A percentile compares a stretch with the other conserved stretches of the same genome.
These are phyloP conservation scores for Gopherus evgoodei DNA, from an alignment of 2,113 vertebrate genomes.

Conservation along the genomic window DNA sequence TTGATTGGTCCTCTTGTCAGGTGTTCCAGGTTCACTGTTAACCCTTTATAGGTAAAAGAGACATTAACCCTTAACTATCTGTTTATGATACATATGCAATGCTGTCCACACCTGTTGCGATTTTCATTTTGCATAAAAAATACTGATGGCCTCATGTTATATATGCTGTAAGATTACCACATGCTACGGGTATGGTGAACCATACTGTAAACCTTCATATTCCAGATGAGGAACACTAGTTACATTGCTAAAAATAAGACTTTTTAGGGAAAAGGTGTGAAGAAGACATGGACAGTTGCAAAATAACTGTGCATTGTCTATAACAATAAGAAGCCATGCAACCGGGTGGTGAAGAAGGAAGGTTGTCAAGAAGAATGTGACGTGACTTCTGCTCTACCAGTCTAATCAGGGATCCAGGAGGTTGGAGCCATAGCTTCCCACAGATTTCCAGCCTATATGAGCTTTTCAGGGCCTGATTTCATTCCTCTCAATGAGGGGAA, in stretches of 20 bases:
- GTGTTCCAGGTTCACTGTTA: too few relatives aligned
- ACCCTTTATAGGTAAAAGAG: too few relatives aligned
- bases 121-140: neutral
- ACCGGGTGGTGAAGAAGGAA: neutral
- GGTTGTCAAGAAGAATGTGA: neutral
- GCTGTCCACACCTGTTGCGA: neutral
- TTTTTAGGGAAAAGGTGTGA: neutral
- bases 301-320: neutral
- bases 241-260: neutral
- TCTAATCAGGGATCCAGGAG: neutral
- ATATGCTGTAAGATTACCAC: neutral
- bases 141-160: neutral
- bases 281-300: neutral
- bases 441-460: neutral
- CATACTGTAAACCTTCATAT: neutral
- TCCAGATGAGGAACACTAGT: neutral
- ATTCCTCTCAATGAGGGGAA: rapidly evolving
- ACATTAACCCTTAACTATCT: too few relatives aligned
- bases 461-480: neutral
- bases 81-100: too few relatives aligned
- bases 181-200: neutral
- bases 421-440: neutral
- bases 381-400: neutral
- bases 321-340: neutral
- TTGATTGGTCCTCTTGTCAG: too few relatives aligned